Conservation (phyloP, 2,113 vertebrate species). For the Epinephelus fuscoguttatus region DNA sequence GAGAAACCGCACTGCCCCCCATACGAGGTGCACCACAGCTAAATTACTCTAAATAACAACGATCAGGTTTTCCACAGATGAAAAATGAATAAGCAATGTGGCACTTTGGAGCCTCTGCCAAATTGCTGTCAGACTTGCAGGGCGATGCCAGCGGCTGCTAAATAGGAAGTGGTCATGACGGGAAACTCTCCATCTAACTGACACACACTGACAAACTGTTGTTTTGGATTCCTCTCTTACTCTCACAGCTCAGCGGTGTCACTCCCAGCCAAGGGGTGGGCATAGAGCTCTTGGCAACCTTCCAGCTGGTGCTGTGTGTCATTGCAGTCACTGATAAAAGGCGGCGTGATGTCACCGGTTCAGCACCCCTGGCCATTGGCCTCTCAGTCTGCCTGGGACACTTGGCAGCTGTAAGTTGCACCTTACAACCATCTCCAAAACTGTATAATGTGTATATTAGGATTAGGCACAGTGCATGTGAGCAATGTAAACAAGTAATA, state of each 20-base stretch:
- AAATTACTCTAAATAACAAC: slow-evolving; percentile 10
- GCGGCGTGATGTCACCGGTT: slow-evolving; percentile 91
- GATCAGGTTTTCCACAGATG: slow-evolving; percentile 11
- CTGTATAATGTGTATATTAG: slow-evolving; percentile 11
- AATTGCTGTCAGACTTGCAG: slow-evolving; percentile 28
- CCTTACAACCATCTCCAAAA: not conserved
- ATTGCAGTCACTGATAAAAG: slow-evolving; percentile 95
- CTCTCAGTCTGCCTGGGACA: slow-evolving; percentile 95
- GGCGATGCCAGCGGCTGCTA: slow-evolving; percentile 27
- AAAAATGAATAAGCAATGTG: slow-evolving; percentile 17
- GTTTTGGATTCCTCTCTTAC: slow-evolving; percentile 38
- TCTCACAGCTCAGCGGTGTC: slow-evolving; percentile 80
- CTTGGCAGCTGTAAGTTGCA: slow-evolving; percentile 91
- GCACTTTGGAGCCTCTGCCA: slow-evolving; percentile 23
- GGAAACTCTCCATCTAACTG: slow-evolving; percentile 48
- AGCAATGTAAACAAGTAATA: not conserved
- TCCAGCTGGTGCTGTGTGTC: slow-evolving; percentile 97
- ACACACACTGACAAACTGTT: slow-evolving; percentile 52
- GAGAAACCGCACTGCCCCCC: not conserved
- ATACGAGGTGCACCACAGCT: not conserved
- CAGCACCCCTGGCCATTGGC: slow-evolving; percentile 93
- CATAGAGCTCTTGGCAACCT: slow-evolving; percentile 93
- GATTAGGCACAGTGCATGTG: not conserved
- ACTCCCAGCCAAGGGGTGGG: slow-evolving; percentile 92
- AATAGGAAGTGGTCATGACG: slow-evolving; percentile 27